Evolutionary conservation across 2,113 vertebrate genomes (phyloP), one percentile per base, ranked within the genome.

Genomic region (Salvelinus fontinalis): DNA sequence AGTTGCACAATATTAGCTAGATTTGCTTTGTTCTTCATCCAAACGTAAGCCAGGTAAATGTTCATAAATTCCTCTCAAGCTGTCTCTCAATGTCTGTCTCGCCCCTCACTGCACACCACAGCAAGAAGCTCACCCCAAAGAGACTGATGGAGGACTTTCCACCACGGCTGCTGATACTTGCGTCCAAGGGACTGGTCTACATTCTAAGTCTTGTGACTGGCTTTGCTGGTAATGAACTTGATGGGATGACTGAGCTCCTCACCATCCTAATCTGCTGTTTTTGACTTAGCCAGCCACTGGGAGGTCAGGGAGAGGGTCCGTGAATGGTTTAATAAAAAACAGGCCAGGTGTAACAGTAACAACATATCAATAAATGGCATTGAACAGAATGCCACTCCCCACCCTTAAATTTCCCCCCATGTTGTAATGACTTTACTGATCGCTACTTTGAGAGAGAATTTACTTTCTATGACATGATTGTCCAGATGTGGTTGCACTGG

Each of bases 211-310:
- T 49, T 82, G 80, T 93, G 89, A 27, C 92, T 93, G 76, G 85
- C 94, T 79, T 90, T 92, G 24, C 94, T 94, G 51, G 87, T 91
- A 70, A 92, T 90, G 82, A 94, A 94, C 85, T 90, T 91, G 5
- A 94, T 89, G 65, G 94, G 94, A n/a, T 1, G 39, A 8, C 0
- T 60, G 70, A 62, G 81, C 27, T 83, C 70, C 0, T 87, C 24
- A 6, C 79, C 69, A 0, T 71, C 80, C 0, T 81, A 49, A 0
- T 77, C 81, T 14, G 68, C 14, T 57, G 86, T 34, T 7, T 74
- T 73, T 4, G 86, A 67, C 14, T 26, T 34, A 2, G 81, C 71
- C 0, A 18, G 14, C 39, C 8, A 67, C 26, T 39, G 70, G 4
- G 84, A 75, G 26, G 83, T 90, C 60, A 90, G 2, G 0, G 79